Evolutionary conservation across 2,888 invertebrate genomes (phyloP).

Genomic region (Polyploca ridens): DNA sequence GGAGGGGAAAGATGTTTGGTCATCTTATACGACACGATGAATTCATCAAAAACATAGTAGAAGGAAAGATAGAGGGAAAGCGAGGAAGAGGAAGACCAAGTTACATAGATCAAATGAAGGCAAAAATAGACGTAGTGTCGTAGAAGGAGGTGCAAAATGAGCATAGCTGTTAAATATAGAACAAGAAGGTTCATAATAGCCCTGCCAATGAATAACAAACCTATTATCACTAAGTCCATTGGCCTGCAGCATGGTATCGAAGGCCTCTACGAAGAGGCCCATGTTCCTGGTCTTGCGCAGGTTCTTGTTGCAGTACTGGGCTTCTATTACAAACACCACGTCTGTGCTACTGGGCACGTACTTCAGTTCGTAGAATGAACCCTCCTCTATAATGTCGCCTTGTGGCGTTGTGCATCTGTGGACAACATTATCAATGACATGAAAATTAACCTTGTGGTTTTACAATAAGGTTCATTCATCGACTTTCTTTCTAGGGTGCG

Average conservation of each 20-base stretch:
- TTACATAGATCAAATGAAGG: too few species aligned
- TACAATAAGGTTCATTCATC: not conserved
- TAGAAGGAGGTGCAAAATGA: too few species aligned
- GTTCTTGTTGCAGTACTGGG: conserved; percentile 91
- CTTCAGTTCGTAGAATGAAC: conserved; percentile 88
- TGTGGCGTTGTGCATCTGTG: conserved; percentile 88
- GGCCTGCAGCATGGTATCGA: conserved; percentile 88
- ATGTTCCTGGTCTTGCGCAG: conserved; percentile 87
- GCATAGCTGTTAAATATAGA: too few species aligned
- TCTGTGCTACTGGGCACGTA: conserved; percentile 90
- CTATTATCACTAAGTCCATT: conserved; percentile 88
- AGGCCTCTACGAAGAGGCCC: conserved; percentile 86
- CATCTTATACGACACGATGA: too few species aligned
- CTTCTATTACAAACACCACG: conserved; percentile 95
- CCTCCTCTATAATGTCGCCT: conserved; percentile 89
- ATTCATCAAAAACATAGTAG: too few species aligned
- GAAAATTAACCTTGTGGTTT: not conserved
- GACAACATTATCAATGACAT: not conserved
- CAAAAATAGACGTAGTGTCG: too few species aligned
- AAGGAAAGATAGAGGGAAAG: too few species aligned
- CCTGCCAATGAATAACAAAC: conserved; percentile 53
- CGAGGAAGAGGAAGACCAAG: too few species aligned
- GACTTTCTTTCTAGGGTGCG: too few species aligned
- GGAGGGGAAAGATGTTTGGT: too few species aligned
- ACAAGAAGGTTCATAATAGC: too few species aligned